Evolutionary conservation across 2,113 vertebrate species (phyloP).

Genomic region (Mormyrus lacerda): DNA sequence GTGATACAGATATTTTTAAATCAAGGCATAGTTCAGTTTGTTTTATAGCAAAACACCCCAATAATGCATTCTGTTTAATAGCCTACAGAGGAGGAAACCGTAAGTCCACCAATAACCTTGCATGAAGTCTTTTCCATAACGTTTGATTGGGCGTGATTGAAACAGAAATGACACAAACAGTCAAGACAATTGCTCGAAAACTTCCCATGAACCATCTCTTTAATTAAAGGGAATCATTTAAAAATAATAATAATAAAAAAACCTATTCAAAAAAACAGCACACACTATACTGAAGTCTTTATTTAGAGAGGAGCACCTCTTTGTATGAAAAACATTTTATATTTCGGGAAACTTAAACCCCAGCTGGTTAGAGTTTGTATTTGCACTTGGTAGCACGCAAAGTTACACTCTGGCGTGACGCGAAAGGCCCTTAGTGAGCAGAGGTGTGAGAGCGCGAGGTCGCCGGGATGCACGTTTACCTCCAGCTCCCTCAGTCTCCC

Average conservation of each 20-base stretch:
- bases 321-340: neutral
- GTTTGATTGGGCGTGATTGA: neutral
- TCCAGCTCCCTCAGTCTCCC: conserved; percentile 66
- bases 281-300: neutral
- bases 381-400: neutral
- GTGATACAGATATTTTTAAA: neutral
- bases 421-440: neutral
- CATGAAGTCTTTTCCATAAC: neutral
- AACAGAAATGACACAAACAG: neutral
- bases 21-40: neutral
- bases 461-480: conserved; percentile 34
- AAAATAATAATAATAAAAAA: neutral
- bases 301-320: neutral
- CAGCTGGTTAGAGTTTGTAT: neutral
- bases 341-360: neutral
- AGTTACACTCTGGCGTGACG: neutral
- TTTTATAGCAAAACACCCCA: neutral
- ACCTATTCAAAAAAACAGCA: neutral
- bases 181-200: neutral
- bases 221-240: neutral
- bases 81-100: neutral
- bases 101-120: neutral
- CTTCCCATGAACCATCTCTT: neutral
- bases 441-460: neutral
- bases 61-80: neutral